Evolutionary conservation across 2,888 invertebrate genomes (phyloP), one percentile per base, ranked within the genome.

Genomic region (Corbicula japonica): DNA sequence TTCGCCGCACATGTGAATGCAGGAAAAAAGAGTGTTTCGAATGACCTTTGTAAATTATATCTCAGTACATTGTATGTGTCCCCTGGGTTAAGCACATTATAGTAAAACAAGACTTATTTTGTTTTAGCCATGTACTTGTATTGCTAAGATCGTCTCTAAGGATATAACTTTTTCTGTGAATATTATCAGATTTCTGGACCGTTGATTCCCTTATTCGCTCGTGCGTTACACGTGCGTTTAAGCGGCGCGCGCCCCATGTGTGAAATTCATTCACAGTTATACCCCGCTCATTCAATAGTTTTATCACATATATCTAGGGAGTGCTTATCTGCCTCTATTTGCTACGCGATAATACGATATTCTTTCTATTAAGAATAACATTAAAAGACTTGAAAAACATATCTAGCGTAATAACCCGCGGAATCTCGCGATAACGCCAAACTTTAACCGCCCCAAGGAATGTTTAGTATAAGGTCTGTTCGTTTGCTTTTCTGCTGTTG

Each of bases 171-270:
- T 52, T 75, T 60, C 83, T 83, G 83, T 52, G 70, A 77, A 83
- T 80, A 66, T 83, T 83, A 83, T 83, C 83, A 83, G 50, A 46
- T 26, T 62, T 70, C n/a, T 68, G 76, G 68, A 62, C 58, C 65
- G 54, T 3, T 61, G 76, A 52, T 35, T 70, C 62, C 50, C 38
- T 58, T 34, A 46, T 75, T 61, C 70, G 74, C 83, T 79, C 83
- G 79, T 76, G 80, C 75, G 63, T 62, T 66, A 62, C 83, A 74
- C 77, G 83, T 76, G 83, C 65, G 62, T 66, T 69, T 52, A 63
- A 75, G 60, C 46, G 77, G 77, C 80, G 80, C 80, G 76, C 80
- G 83, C 77, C 75, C 76, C 78, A 78, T 78, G 80, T 83, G 83
- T 63, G 72, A 76, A 80, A 80, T 61, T 61, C 77, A 80, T 83